Evolutionary conservation across 2,113 vertebrate genomes (phyloP), one percentile per base, ranked within the genome.

Genomic region (Haemorhous mexicanus): DNA sequence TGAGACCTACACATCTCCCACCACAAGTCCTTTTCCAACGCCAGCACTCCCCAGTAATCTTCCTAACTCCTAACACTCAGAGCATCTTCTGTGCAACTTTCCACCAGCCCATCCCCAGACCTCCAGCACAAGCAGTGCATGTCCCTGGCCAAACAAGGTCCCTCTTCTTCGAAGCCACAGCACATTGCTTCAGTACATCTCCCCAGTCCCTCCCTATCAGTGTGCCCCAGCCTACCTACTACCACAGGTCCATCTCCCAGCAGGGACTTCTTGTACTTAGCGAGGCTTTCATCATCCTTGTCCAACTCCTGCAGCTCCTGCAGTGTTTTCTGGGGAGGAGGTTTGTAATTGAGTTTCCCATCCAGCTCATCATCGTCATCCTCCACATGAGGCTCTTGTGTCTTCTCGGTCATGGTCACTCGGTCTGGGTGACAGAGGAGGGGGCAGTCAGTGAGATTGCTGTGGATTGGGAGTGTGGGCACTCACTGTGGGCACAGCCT

Each of bases 301-400:
- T 98, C 98, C 97, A 98, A 95, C 85, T 98, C 98, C 56, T 98
- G 98, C 28, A 98, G 97, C 87, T 98, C 98, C 84, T 98, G 94
- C 63, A 98, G 96, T 17, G 98, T 98, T 87, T 98, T 98, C 93
- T 98, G 98, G 3, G 98, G 98, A 43, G 98, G 98, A 13, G 98
- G 98, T 90, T 98, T 98, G 47, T 98, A 98, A 80, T 98, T 98
- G 87, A 98, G 96, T 87, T 98, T 98, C 77, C 96, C 97, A 28
- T 98, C 98, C 74, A 98, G 86, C 2, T 98, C 98, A 49, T 98
- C 98, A 0, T 98, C 98, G 1, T 97, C 98, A 28, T 98, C 98
- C 39, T 98, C 97, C 89, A 98, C 89, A 2, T 98, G 98, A 47
- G 97, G 91, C 50, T 98, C 98, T 56, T 97, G 96, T 2, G 96